Conservation (phyloP, 2,113 vertebrate genomes). For the Pagrus major region DNA sequence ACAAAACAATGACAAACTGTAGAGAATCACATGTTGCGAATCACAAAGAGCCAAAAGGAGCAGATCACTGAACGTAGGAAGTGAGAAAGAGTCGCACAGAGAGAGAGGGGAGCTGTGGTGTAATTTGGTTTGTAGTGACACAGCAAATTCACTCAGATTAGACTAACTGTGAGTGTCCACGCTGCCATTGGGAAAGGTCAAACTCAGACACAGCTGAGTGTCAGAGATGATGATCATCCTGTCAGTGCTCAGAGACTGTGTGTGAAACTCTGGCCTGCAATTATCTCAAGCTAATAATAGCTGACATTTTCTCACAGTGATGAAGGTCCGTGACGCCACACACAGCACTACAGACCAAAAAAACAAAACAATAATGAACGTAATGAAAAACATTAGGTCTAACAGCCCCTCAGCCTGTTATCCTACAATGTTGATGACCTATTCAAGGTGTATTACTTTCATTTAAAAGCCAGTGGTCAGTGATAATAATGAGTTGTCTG, state of each 20-base stretch:
- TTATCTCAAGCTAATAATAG: conserved; percentile 56
- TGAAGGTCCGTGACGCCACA: conserved; percentile 63
- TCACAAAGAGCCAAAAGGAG: neutral
- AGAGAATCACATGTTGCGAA: conserved; percentile 1
- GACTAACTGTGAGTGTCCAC: conserved; percentile 54
- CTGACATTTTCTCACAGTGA: conserved; percentile 64
- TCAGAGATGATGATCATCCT: conserved; percentile 53
- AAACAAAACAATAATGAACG: conserved; percentile 29
- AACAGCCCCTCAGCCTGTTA: conserved; percentile 40
- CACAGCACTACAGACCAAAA: conserved; percentile 2
- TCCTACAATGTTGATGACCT: conserved; percentile 68
- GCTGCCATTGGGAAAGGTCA: conserved; percentile 71
- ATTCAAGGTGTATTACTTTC: conserved; percentile 77
- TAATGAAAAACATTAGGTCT: conserved; percentile 60
- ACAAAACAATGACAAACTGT: conserved; percentile 9
- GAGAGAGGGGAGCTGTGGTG: conserved; percentile 18
- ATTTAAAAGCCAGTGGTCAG: conserved; percentile 60
- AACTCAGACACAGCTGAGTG: conserved; percentile 30
- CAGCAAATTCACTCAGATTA: conserved; percentile 45
- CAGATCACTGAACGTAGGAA: neutral
- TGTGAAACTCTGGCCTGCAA: conserved; percentile 23
- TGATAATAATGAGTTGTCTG: conserved; percentile 45
- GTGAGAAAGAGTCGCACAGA: neutral
- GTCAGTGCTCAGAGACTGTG: conserved; percentile 23
- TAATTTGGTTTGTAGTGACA: conserved; percentile 39